Evolutionary conservation across 2,113 vertebrate species (phyloP), one percentile per base, ranked within the genome.

Genomic region (Misgurnus anguillicaudatus): DNA sequence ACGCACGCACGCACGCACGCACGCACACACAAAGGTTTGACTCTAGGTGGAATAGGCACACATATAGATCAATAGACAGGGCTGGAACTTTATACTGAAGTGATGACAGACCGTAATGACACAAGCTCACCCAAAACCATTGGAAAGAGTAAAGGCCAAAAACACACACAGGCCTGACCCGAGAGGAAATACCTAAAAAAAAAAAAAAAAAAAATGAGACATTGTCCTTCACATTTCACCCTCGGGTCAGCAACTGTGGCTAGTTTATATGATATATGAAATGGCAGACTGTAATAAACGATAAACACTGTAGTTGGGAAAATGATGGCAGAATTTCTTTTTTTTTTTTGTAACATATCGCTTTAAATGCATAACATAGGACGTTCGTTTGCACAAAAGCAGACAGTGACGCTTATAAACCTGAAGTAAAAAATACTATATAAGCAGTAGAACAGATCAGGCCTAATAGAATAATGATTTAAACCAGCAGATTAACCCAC

Each of bases 21-120:
- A 45, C 71, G 61, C 55, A 71, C 47, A 73, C 21, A 13, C 73
- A 51, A 13, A 63, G 61, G 61, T 64, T 31, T 65, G 74, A 64
- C 36, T 75, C 31, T 19, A 64, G 9, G 41, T 31, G 57, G 45
- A 76, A 17, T 64, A 8, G 60, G 73, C 60, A 51, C 73, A 51
- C 58, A 75, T 60, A 75, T 75, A 75, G 73, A 75, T 75, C 61
- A 53, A 75, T 64, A 48, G 17, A 16, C 31, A 24, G 21, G n/a
- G 41, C 60, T 64, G 73, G 73, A 64, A 16, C 31, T 64, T 39
- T 53, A 64, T 39, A 51, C 16, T 76, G 74, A 4, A 53, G 31
- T 31, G 53, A 16, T 75, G 72, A 48, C 72, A 51, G 61, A 21
- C 9, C 38, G 60, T 48, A 51, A 75, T 75, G 73, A 61, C 55